phyloP scores from a whole-genome alignment of 2,888 invertebrate species.

The Nymphalis polychloros region DNA sequence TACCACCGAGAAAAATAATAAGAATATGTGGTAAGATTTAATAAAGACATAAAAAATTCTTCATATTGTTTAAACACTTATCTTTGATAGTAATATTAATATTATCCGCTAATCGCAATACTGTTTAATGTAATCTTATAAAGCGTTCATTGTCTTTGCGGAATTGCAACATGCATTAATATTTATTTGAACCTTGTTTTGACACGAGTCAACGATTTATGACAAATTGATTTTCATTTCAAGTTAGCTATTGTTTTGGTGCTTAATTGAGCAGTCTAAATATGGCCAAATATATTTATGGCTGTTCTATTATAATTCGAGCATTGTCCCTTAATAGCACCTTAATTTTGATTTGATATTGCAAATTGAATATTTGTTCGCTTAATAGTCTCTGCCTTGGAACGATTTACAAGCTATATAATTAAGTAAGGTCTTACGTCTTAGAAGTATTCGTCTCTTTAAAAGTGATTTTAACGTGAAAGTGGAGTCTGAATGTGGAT shows the following conservation, averaged over 20 bases:
- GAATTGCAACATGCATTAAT: background rate
- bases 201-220: slow-evolving; percentile 16
- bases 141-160: background rate
- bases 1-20: too few relatives aligned
- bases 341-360: background rate
- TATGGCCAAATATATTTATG: slow-evolving; percentile 18
- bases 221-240: slow-evolving; percentile 31
- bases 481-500: too few relatives aligned
- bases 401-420: too few relatives aligned
- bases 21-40: too few relatives aligned
- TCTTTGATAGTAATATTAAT: slow-evolving; percentile 1
- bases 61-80: too few relatives aligned
- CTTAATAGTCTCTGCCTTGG: too few relatives aligned
- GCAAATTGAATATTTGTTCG: too few relatives aligned
- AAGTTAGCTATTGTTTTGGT: slow-evolving; percentile 25
- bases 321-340: slow-evolving; percentile 12
- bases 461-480: too few relatives aligned
- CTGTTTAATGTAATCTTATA: slow-evolving; percentile 17
- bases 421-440: too few relatives aligned
- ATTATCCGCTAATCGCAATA: slow-evolving; percentile 15
- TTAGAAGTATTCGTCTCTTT: too few relatives aligned
- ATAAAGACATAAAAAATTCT: too few relatives aligned
- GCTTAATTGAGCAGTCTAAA: slow-evolving; percentile 29
- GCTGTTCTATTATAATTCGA: slow-evolving; percentile 7
- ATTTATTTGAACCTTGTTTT: background rate